phyloP scores from a whole-genome alignment of 2,797 vertebrate species.

The Poecilia picta region DNA sequence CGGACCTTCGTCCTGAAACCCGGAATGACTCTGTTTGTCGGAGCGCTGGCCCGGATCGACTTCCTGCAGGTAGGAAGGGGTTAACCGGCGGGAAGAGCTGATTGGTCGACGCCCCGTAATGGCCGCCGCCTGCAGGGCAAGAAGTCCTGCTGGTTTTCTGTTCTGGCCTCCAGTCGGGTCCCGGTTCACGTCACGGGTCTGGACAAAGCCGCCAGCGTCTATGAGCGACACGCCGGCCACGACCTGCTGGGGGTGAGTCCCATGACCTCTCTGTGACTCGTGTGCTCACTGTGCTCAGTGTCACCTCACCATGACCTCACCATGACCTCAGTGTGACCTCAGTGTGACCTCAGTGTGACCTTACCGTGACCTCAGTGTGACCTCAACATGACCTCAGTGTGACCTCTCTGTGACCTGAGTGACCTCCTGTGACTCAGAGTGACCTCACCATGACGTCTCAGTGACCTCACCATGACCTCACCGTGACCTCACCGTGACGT shows the following conservation, averaged over 20 bases:
- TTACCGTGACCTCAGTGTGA: too few species aligned
- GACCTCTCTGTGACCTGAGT: too few species aligned
- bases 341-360: too few species aligned
- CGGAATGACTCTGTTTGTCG: constrained; percentile 86
- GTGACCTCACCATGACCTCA: too few species aligned
- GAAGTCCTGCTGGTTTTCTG: constrained; percentile 88
- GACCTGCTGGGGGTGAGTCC: constrained; percentile 85
- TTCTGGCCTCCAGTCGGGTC: constrained; percentile 85
- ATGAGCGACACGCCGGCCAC: constrained; percentile 85
- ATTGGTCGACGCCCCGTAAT: neutral
- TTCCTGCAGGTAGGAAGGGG: constrained; percentile 77
- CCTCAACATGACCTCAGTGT: too few species aligned
- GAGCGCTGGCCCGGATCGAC: constrained; percentile 89
- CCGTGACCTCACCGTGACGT: too few species aligned
- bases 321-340: too few species aligned
- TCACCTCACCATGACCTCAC: too few species aligned
- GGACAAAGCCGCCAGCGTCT: constrained; percentile 84
- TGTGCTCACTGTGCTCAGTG: too few species aligned
- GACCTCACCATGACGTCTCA: too few species aligned
- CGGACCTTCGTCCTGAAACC: constrained; percentile 90
- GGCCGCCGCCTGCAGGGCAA: constrained; percentile 76
- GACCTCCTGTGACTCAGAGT: too few species aligned
- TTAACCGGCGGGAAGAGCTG: neutral
- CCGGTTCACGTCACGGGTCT: constrained; percentile 86
- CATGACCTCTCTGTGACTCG: neutral